Conservation (phyloP, 2,113 vertebrate species). For the Astatoreochromis straeleni region DNA sequence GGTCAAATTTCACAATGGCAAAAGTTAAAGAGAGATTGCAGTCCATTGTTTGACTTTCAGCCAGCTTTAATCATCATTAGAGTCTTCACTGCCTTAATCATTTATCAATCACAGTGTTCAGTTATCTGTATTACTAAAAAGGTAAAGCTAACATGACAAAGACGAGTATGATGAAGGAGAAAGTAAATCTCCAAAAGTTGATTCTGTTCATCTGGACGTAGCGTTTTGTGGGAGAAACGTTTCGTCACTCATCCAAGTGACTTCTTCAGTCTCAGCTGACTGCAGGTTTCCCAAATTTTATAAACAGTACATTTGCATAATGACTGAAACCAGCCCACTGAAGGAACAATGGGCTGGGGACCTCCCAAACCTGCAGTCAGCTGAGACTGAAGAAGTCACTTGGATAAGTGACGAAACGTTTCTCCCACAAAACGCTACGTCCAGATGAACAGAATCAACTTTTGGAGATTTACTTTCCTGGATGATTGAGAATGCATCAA, state of each 20-base stretch:
- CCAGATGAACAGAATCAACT: background rate
- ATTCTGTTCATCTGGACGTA: too few species aligned
- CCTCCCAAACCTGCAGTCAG: background rate
- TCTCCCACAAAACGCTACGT: background rate
- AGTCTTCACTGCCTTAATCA: background rate
- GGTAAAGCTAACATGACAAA: background rate
- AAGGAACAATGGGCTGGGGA: background rate
- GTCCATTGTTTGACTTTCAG: background rate
- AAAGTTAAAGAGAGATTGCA: background rate
- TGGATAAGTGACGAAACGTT: background rate
- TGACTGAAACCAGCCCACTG: background rate
- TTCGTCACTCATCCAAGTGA: too few species aligned
- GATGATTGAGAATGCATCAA: background rate
- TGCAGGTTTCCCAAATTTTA: too few species aligned
- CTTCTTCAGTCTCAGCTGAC: too few species aligned
- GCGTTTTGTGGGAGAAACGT: too few species aligned
- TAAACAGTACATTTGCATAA: too few species aligned
- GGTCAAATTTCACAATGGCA: slow-evolving; percentile 15
- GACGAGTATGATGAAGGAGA: background rate
- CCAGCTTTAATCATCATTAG: background rate
- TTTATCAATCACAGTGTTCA: background rate
- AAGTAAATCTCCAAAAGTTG: background rate
- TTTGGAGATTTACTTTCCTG: background rate
- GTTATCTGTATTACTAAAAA: background rate
- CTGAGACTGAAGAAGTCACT: background rate